These are phyloP conservation scores for Poecilus cupreus DNA, from an alignment of 2,888 invertebrate species.

Conservation along the genomic window DNA sequence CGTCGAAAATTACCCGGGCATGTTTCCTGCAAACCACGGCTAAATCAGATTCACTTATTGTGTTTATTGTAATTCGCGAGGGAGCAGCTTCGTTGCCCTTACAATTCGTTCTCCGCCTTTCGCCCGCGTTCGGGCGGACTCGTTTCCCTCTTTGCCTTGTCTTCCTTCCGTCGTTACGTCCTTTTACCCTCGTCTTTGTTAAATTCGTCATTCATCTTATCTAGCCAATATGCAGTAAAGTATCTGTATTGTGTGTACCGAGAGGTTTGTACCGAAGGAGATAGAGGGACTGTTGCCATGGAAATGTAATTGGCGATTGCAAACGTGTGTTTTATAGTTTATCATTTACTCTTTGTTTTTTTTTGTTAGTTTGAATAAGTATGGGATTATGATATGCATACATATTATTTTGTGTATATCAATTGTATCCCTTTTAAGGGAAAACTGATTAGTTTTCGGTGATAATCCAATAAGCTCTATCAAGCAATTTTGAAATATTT, in stretches of 20 bases:
- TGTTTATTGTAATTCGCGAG: conserved; percentile 47
- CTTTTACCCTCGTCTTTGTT: conserved; percentile 43
- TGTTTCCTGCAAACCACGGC: conserved; percentile 27
- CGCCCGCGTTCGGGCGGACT: background rate
- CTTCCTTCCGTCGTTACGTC: conserved; percentile 23
- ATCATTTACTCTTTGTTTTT: background rate
- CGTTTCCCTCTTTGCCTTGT: background rate
- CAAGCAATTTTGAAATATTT: no score
- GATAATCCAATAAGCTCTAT: no score
- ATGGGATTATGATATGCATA: no score
- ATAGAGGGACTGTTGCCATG: background rate
- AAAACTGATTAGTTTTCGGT: no score
- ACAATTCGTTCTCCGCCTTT: background rate
- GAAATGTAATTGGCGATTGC: conserved; percentile 9
- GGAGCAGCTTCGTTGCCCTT: conserved; percentile 29
- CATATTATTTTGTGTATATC: no score
- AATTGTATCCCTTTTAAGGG: no score
- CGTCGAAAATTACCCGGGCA: background rate
- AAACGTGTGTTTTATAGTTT: background rate
- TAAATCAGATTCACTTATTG: conserved; percentile 50
- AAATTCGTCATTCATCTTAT: conserved; percentile 54
- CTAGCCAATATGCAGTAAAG: conserved; percentile 59
- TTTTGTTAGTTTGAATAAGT: no score
- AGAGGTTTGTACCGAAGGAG: background rate
- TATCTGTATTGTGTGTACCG: conserved; percentile 44